Conservation (phyloP, 2,797 vertebrate genomes). For the Harpagifer antarcticus region DNA sequence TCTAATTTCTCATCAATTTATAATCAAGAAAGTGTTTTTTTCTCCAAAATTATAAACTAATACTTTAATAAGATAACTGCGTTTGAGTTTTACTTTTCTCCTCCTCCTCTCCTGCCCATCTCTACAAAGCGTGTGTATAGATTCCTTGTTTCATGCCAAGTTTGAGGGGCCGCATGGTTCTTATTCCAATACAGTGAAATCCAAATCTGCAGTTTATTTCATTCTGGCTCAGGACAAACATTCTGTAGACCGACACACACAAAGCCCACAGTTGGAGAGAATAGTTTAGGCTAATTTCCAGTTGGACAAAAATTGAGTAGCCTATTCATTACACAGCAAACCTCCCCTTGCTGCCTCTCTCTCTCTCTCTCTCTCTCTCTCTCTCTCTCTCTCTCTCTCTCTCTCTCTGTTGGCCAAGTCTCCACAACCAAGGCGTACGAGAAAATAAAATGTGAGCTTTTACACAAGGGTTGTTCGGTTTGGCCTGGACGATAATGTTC, state of each 20-base stretch:
- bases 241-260: conserved; percentile 31
- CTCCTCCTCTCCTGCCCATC: conserved; percentile 2
- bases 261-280: conserved; percentile 33
- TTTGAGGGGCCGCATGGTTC: conserved; percentile 51
- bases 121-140: conserved; percentile 47
- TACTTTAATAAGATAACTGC: not conserved
- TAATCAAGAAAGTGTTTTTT: not conserved
- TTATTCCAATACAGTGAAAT: conserved; percentile 58
- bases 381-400: conserved; percentile 23
- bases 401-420: conserved; percentile 54
- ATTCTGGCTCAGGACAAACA: conserved; percentile 59
- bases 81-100: conserved; percentile 19
- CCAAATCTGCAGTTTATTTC: conserved; percentile 67
- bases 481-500: conserved; percentile 67
- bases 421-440: conserved; percentile 55
- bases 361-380: conserved; percentile 7
- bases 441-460: conserved; percentile 68
- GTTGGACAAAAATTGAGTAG: conserved; percentile 59
- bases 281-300: conserved; percentile 65
- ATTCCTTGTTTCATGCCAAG: conserved; percentile 48
- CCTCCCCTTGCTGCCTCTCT: conserved; percentile 21
- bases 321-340: conserved; percentile 60
- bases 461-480: conserved; percentile 63
- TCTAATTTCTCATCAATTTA: not conserved
- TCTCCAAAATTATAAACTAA: not conserved